Evolutionary conservation across 2,888 invertebrate genomes (phyloP).

Genomic region (Dorcus parallelipipedus): DNA sequence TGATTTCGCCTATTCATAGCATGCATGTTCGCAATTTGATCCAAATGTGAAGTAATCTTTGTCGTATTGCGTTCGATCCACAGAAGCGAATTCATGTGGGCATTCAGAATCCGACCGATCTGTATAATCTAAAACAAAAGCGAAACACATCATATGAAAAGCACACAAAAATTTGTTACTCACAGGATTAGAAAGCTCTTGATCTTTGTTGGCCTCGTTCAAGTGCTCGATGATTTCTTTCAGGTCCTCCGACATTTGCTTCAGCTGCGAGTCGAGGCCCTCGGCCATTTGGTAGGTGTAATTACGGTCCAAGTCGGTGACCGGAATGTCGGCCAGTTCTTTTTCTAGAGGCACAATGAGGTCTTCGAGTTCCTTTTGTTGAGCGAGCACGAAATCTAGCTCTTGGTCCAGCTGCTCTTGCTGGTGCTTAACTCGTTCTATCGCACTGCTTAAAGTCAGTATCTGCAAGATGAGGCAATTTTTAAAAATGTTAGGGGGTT

Average conservation of each 20-base stretch:
- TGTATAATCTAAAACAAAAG: slow-evolving; percentile 71
- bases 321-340: slow-evolving; percentile 64
- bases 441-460: slow-evolving; percentile 77
- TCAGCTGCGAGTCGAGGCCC: slow-evolving; percentile 85
- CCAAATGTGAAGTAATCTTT: slow-evolving; percentile 72
- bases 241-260: slow-evolving; percentile 92
- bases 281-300: slow-evolving; percentile 89
- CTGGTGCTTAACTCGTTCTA: slow-evolving; percentile 85
- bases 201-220: slow-evolving; percentile 81
- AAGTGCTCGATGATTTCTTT: slow-evolving; percentile 94
- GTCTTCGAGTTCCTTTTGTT: slow-evolving; percentile 90
- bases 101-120: slow-evolving; percentile 89
- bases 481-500: background rate
- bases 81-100: slow-evolving; percentile 93
- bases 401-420: slow-evolving; percentile 90
- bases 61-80: slow-evolving; percentile 89
- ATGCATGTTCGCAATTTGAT: slow-evolving; percentile 77
- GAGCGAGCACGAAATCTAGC: slow-evolving; percentile 87
- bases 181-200: slow-evolving; percentile 83
- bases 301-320: slow-evolving; percentile 84
- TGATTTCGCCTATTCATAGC: slow-evolving; percentile 69
- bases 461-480: slow-evolving; percentile 56
- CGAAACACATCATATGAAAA: background rate
- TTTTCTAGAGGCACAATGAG: slow-evolving; percentile 82
- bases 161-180: slow-evolving; percentile 40